Base-by-base conservation (phyloP, 1,140 invertebrate genomes). In the Elysia chlorotica region DNA sequence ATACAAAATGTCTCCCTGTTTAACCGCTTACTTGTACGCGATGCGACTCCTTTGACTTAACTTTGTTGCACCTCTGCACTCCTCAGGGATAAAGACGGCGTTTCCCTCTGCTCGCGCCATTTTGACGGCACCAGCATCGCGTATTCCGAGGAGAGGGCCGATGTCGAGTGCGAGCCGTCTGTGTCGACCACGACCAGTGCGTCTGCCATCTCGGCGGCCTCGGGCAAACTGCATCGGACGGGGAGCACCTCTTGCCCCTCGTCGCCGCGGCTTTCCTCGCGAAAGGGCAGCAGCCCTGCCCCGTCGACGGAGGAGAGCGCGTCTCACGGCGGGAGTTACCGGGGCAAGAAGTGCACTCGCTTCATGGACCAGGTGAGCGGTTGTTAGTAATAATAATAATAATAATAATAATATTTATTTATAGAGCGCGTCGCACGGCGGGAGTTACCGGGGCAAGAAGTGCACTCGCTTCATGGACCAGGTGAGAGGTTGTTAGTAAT, bases 331-430 rank as follows among this genome's bases (percentile, higher is more conserved):
- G n/a, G 59, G 21, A 71, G 69, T 48, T 25, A 17, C 25, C 6
- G 69, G 10, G 59, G 69, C 25, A 71, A 71, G 28, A 71, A 71
- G 37, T 71, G 69, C 28, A 71, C 69, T 25, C 35, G 69, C n/a
- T 71, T 71, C 38, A 71, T 63, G 69, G 69, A 71, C 38, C 57
- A 71, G 59, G n/a, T n/a, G n/a, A n/a, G n/a, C n/a, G n/a, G n/a
- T n/a, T n/a, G n/a, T n/a, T n/a, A n/a, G n/a, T n/a, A n/a, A n/a
- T n/a, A n/a, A n/a, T n/a, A n/a, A n/a, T n/a, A n/a, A n/a, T n/a
- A n/a, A n/a, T n/a, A n/a, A n/a, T n/a, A n/a, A n/a, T n/a, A n/a
- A n/a, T n/a, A n/a, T n/a, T n/a, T n/a, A n/a, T n/a, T n/a, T n/a
- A n/a, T n/a, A n/a, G n/a, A n/a, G n/a, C n/a, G n/a, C n/a, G n/a